A percentile compares a stretch with the other conserved stretches of the same genome.
Evolutionary conservation across 2,888 invertebrate species (phyloP).

Genomic region (Cephus pygmeus): DNA sequence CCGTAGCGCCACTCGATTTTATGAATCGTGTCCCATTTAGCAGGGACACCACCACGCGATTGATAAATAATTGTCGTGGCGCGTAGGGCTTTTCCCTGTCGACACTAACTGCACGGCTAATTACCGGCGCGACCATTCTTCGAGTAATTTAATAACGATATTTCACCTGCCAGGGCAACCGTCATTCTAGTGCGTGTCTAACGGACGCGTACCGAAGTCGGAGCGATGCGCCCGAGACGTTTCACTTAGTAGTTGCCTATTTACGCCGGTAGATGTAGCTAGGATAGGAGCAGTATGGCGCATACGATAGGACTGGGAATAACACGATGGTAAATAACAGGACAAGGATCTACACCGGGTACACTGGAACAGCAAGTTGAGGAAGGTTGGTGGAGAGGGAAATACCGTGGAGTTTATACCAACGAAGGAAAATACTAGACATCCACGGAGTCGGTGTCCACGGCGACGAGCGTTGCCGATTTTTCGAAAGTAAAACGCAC

Average conservation of each 20-base stretch:
- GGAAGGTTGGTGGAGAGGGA: background rate
- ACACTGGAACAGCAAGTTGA: background rate
- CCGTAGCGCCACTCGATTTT: background rate
- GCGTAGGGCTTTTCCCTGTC: background rate
- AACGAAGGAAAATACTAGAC: background rate
- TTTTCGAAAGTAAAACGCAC: background rate
- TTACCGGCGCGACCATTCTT: background rate
- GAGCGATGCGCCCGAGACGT: background rate
- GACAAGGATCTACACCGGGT: background rate
- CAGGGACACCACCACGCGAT: background rate
- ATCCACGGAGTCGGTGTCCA: background rate
- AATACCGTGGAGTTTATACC: background rate
- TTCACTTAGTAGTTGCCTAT: background rate
- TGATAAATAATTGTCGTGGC: background rate
- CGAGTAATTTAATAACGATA: background rate
- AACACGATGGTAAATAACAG: background rate
- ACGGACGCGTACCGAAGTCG: background rate
- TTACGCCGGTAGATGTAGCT: background rate
- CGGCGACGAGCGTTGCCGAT: background rate
- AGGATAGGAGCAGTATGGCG: background rate
- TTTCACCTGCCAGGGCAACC: background rate
- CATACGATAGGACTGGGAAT: background rate
- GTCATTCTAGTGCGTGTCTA: background rate
- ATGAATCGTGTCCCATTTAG: background rate
- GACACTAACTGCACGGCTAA: background rate